Evolutionary conservation across 2,113 vertebrate genomes (phyloP), one percentile per base, ranked within the genome.

Genomic region (Spermophilus dauricus): DNA sequence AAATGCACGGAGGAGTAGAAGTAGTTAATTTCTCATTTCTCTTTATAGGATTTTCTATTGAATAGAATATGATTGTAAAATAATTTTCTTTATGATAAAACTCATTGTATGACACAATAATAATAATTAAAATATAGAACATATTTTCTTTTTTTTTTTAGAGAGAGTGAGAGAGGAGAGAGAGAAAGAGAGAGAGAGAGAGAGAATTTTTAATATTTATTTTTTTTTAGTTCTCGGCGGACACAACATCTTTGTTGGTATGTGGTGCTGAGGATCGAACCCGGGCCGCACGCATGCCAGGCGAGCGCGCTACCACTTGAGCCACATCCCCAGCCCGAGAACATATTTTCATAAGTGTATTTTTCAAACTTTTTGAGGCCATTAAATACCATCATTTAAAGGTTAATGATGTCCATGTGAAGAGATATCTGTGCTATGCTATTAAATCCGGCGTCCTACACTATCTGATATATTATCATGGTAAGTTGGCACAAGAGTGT

Each of bases 41-140:
- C 39, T 72, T 28, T 73, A 61, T 42, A 69, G 12, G 69, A 56
- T 61, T 92, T 91, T 95, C 56, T 90, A 8, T 80, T 37, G 20
- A 82, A 39, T 39, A 58, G 20, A 82, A 39, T 39, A 58, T 34
- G 42, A 5, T 80, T 75, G 28, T 85, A 70, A 98, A 83, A 67
- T 84, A 61, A 89, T 72, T 86, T 84, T 48, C 24, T 93, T 93
- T 91, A 78, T 63, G 30, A 37, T 67, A 73, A 96, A 86, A 70
- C 8, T 58, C 24, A 73, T 76, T 69, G 39, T 4, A 6, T 51
- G 39, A 80, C 8, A 37, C 24, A 56, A n/a, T 14, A 22, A 37
- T 82, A 26, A 39, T 45, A 85, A 94, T 69, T 83, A 63, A 81
- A 96, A 77, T 63, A 53, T 8, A 72, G 3, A 73, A 34, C 32